phyloP scores from a whole-genome alignment of 1,140 invertebrate genomes.

The Oedothorax gibbosus region DNA sequence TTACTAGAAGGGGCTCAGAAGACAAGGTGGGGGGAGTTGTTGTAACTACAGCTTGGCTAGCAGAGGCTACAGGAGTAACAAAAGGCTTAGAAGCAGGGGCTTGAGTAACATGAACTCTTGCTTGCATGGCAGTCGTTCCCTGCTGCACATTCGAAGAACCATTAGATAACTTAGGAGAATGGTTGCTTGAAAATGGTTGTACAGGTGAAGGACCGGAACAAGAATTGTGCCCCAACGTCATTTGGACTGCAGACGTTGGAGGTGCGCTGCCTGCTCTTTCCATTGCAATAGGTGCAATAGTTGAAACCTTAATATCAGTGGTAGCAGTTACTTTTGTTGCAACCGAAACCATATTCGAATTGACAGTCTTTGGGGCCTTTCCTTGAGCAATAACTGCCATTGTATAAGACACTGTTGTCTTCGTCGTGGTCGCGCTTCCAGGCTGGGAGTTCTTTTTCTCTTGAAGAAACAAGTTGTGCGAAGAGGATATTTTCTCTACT shows the following conservation, averaged over 20 bases:
- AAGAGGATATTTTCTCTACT: slow-evolving; percentile 62
- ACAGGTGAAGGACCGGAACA: slow-evolving; percentile 42
- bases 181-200: slow-evolving; percentile 52
- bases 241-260: slow-evolving; percentile 48
- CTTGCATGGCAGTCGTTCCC: slow-evolving; percentile 1
- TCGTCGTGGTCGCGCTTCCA: slow-evolving; percentile 69
- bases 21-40: slow-evolving; percentile 39
- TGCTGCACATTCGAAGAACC: slow-evolving; percentile 10
- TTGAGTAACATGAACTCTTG: slow-evolving; percentile 33
- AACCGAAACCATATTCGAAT: slow-evolving; percentile 51
- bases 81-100: slow-evolving; percentile 50
- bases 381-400: slow-evolving; percentile 67
- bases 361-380: slow-evolving; percentile 66
- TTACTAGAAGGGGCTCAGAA: background rate
- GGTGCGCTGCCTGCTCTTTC: slow-evolving; percentile 55
- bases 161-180: slow-evolving; percentile 45
- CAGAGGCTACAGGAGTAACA: slow-evolving; percentile 24
- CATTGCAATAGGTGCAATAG: slow-evolving; percentile 46
- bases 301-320: slow-evolving; percentile 49
- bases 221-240: slow-evolving; percentile 35
- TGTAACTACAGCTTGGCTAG: background rate
- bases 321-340: slow-evolving; percentile 47
- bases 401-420: slow-evolving; percentile 76
- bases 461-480: slow-evolving; percentile 64
- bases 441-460: slow-evolving; percentile 60